Base-by-base conservation (phyloP, 23 tunicate genomes). In the Aplidium turbinatum region DNA sequence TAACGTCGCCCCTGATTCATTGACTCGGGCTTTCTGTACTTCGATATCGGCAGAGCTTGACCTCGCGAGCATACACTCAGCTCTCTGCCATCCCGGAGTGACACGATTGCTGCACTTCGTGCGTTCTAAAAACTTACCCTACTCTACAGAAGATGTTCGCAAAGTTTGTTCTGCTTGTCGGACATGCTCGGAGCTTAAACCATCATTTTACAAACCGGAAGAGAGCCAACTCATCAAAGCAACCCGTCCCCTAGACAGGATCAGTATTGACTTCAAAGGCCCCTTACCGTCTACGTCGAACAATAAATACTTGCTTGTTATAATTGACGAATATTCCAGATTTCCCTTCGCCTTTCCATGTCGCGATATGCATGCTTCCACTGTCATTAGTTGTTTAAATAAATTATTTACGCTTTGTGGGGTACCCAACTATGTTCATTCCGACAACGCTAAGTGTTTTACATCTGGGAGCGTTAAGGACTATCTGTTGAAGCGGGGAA, bases 1-100 rank as follows among this genome's bases (percentile, higher is more conserved):
- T 4, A 72, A 72, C 27, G 35, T 5, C 19, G 78, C 78, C 11
- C 36, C 70, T 4, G 78, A 72, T 26, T 56, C 51, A n/a, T 55
- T 72, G 20, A 22, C 78, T 30, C 23, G 78, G 29, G 38, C 36
- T 19, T 7, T 22, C 23, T 38, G 6, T 19, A 25, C 70, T 5
- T 39, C 56, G 13, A 11, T 54, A 11, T 54, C 23, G 60, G 20
- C 38, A 11, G 47, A 45, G 18, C 5, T 33, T 9, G 7, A 25
- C 13, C 42, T 21, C 5, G 4, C 6, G 20, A 62, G 13, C 13
- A 23, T 62, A 5, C 42, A 62, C 22, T 6, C 26, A 7, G 9
- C 69, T 24, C 29, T 62, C 9, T 62, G 70, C 20, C 70, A 62
- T 28, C 70, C 70, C 6, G 70, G 70, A 5, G 28, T 62, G 4